phyloP scores from a whole-genome alignment of 2,888 invertebrate species.

The Aphrophora alni region DNA sequence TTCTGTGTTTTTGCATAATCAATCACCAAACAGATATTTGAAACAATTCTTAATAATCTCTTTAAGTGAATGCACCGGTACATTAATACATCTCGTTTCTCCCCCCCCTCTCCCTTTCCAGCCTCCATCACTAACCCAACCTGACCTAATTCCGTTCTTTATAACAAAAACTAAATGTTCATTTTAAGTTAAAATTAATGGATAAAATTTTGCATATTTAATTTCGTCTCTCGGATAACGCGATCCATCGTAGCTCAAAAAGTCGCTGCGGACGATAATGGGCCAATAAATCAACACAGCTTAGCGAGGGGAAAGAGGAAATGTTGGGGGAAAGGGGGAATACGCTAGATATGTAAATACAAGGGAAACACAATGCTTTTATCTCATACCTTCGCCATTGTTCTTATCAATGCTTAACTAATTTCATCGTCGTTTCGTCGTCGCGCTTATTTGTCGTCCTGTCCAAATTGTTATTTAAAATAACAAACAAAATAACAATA shows the following conservation, averaged over 20 bases:
- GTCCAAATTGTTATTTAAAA: not conserved
- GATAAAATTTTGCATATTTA: not conserved
- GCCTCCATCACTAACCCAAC: not conserved
- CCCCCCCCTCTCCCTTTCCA: too few relatives aligned
- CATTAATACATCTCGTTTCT: too few relatives aligned
- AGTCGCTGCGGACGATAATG: not conserved
- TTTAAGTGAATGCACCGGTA: too few relatives aligned
- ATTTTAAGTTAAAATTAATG: not conserved
- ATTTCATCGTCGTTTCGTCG: not conserved
- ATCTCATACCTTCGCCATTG: not conserved
- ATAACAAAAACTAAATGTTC: not conserved
- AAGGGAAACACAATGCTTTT: not conserved
- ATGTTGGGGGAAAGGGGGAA: not conserved
- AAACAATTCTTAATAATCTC: too few relatives aligned
- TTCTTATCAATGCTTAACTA: not conserved
- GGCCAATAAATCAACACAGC: slow-evolving; percentile 1
- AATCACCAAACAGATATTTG: too few relatives aligned
- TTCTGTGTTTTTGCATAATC: too few relatives aligned
- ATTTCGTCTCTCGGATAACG: not conserved
- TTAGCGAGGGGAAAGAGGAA: not conserved
- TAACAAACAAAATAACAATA: not conserved
- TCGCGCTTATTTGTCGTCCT: not conserved
- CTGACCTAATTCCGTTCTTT: not conserved
- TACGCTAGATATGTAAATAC: not conserved
- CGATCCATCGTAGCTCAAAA: not conserved